A percentile compares a stretch with the other conserved stretches of the same genome.
phyloP scores from a whole-genome alignment of 2,113 vertebrate genomes.

The Rana temporaria region DNA sequence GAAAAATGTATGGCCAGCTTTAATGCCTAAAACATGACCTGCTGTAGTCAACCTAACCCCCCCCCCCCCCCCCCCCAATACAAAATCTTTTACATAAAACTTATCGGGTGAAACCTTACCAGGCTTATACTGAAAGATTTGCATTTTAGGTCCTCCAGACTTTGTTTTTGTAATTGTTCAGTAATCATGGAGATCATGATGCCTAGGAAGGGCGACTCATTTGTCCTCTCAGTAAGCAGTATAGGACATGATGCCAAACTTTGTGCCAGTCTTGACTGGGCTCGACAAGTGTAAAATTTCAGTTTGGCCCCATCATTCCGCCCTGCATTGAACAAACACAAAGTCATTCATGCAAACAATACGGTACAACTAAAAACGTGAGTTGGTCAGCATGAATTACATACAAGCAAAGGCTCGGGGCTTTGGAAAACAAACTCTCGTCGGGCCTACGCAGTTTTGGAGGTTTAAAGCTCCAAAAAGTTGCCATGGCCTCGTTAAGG shows the following conservation, averaged over 20 bases:
- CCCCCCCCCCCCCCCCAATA: neutral
- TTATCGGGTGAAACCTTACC: conserved; percentile 71
- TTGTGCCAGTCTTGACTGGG: conserved; percentile 50
- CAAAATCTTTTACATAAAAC: neutral
- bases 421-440: no score
- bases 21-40: no score
- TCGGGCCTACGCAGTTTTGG: no score
- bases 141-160: conserved; percentile 84
- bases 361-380: no score
- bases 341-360: conserved; percentile 11
- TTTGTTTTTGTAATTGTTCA: conserved; percentile 86
- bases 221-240: conserved; percentile 47
- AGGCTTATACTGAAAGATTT: conserved; percentile 81
- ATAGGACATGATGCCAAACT: conserved; percentile 48
- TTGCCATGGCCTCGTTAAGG: no score
- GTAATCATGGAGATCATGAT: conserved; percentile 88
- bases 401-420: no score
- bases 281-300: conserved; percentile 31
- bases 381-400: no score
- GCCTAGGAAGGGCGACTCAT: conserved; percentile 47
- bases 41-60: no score
- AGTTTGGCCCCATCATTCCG: conserved; percentile 53
- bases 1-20: no score
- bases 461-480: no score
- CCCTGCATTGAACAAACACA: conserved; percentile 44